These are phyloP conservation scores for Lagopus leucura DNA, from an alignment of 2,113 vertebrate species.

Conservation along the genomic window DNA sequence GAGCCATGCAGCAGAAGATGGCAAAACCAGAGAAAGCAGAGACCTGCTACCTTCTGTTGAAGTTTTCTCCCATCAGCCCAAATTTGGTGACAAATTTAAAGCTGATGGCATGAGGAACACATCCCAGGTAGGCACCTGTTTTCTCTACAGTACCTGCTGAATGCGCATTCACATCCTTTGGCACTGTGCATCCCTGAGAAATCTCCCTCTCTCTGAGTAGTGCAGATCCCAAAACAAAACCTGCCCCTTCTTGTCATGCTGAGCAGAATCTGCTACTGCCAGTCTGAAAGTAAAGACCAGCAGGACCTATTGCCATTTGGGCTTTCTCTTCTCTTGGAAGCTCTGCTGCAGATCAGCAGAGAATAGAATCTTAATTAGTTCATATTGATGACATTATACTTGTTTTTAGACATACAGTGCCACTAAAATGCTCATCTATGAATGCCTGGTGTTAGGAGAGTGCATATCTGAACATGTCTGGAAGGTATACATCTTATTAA, in stretches of 20 bases:
- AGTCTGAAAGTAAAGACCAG: not conserved
- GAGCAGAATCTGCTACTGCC: not conserved
- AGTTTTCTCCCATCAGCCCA: not conserved
- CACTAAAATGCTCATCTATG: not conserved
- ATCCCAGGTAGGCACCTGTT: not conserved
- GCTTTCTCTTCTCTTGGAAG: not conserved
- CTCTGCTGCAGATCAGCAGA: not conserved
- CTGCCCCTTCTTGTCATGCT: not conserved
- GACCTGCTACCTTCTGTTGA: not conserved
- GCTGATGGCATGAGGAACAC: not conserved
- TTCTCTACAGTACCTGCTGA: not conserved
- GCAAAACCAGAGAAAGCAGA: not conserved
- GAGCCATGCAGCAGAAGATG: not conserved
- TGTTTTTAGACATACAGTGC: not conserved
- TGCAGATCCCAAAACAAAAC: not conserved
- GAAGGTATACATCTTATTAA: not conserved
- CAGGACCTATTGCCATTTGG: not conserved
- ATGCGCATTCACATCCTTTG: fast-evolving
- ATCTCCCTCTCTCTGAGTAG: not conserved
- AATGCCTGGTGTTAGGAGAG: not conserved
- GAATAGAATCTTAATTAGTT: not conserved
- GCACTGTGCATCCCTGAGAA: not conserved
- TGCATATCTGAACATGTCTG: not conserved
- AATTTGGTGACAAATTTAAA: not conserved
- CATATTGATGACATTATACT: not conserved